These are phyloP conservation scores for Yponomeuta malinellus DNA, from an alignment of 2,888 invertebrate species.

Conservation along the genomic window DNA sequence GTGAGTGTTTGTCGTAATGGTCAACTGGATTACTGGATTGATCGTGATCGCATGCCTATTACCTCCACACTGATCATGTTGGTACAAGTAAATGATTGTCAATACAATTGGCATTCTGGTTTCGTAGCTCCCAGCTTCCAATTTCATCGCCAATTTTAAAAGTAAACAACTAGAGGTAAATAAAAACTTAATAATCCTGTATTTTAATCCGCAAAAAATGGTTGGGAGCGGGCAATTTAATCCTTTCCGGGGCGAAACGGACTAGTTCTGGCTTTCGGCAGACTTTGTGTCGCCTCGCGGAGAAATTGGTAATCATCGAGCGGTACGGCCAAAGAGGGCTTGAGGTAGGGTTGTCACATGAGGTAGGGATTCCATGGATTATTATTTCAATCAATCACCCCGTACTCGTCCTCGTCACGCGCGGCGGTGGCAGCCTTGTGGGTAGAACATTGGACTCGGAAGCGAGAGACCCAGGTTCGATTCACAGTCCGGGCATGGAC, in stretches of 20 bases:
- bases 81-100: too few relatives aligned
- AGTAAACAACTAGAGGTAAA: slow-evolving; percentile 10
- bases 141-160: slow-evolving; percentile 2
- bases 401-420: too few relatives aligned
- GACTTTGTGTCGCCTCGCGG: slow-evolving; percentile 67
- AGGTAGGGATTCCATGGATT: slow-evolving; percentile 4
- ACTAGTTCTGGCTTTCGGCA: slow-evolving; percentile 50
- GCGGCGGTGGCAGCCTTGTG: too few relatives aligned
- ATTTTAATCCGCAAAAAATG: slow-evolving; percentile 58
- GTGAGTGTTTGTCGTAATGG: too few relatives aligned
- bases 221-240: slow-evolving; percentile 33
- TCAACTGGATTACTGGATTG: too few relatives aligned
- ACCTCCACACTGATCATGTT: too few relatives aligned
- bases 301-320: slow-evolving; percentile 58
- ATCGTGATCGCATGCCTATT: too few relatives aligned
- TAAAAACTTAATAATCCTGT: slow-evolving; percentile 19
- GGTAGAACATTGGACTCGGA: too few relatives aligned
- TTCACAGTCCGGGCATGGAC: too few relatives aligned
- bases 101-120: too few relatives aligned
- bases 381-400: not conserved
- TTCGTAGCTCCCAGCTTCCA: too few relatives aligned
- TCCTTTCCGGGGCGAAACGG: slow-evolving; percentile 64
- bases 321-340: slow-evolving; percentile 38
- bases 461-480: too few relatives aligned
- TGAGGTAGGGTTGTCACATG: slow-evolving; percentile 42